Percentiles rank a stretch among this genome's conserved stretches.
Evolutionary conservation across 64 coral and sea anemone genomes (phyloP).

Genomic region (Montipora sp.): DNA sequence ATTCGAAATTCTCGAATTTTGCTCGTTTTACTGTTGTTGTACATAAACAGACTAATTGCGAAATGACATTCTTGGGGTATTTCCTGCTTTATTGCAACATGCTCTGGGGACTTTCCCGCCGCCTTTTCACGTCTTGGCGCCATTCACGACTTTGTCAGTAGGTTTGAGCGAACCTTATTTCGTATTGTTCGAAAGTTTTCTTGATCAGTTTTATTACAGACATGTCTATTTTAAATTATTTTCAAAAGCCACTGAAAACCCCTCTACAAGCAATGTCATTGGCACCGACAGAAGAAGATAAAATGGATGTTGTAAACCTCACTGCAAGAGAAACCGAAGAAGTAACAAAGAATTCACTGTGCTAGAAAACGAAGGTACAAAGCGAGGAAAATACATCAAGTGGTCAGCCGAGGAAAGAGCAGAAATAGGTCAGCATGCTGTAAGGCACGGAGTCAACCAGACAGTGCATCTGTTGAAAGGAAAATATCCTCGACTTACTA

Average conservation of each 20-base stretch:
- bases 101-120: not conserved
- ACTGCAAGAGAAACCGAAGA: constrained; percentile 65
- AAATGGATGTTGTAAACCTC: constrained; percentile 30
- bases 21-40: not conserved
- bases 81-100: not conserved
- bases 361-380: too few species aligned
- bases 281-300: constrained; percentile 34
- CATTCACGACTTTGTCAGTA: constrained; percentile 31
- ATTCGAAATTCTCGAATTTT: not conserved
- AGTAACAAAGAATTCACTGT: constrained; percentile 59
- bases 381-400: constrained; percentile 47
- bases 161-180: constrained; percentile 37
- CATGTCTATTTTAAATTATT: constrained; percentile 75
- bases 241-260: constrained; percentile 61
- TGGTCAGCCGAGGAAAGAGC: constrained; percentile 64
- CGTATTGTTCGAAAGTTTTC: not conserved
- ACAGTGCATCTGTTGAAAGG: constrained; percentile 39
- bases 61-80: not conserved
- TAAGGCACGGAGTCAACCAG: constrained; percentile 42
- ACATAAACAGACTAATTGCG: too few species aligned
- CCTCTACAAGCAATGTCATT: constrained; percentile 45
- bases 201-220: constrained; percentile 19
- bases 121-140: constrained; percentile 19
- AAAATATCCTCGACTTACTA: constrained; percentile 34
- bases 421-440: constrained; percentile 61